These are phyloP conservation scores for Galagoides demidoff DNA, from an alignment of 2,797 vertebrate species.

Conservation along the genomic window DNA sequence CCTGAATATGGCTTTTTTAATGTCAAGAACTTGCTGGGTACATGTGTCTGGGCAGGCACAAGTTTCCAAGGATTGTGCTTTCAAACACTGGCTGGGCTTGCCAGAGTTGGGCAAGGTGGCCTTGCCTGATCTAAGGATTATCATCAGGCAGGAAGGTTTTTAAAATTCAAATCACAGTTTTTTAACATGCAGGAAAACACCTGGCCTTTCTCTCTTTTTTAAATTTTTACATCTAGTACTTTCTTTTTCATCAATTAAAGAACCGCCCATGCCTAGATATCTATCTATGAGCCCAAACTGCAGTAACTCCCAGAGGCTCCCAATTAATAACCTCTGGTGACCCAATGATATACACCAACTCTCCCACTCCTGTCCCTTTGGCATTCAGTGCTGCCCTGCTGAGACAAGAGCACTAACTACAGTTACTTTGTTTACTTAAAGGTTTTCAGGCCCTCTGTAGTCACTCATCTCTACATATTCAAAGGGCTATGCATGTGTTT, in stretches of 20 bases:
- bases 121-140: slow-evolving; percentile 62
- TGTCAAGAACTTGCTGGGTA: slow-evolving; percentile 22
- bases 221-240: slow-evolving; percentile 1
- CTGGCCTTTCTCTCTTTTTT: slow-evolving; percentile 42
- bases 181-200: slow-evolving; percentile 49
- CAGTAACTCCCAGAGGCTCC: not conserved
- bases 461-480: not conserved
- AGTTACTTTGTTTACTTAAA: not conserved
- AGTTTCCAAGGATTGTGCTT: slow-evolving; percentile 52
- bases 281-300: not conserved
- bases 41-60: slow-evolving; percentile 48
- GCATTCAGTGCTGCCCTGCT: not conserved
- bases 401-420: not conserved
- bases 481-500: not conserved
- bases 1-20: not conserved
- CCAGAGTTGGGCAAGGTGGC: not conserved
- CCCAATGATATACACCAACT: not conserved
- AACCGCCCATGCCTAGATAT: not conserved
- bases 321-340: not conserved
- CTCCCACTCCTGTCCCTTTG: not conserved
- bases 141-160: slow-evolving; percentile 54
- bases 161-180: slow-evolving; percentile 57
- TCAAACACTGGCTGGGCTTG: slow-evolving; percentile 36
- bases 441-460: slow-evolving; percentile 21
- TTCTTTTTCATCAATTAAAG: not conserved